These are phyloP conservation scores for Pampusana beccarii DNA, from an alignment of 2,113 vertebrate species.

Conservation along the genomic window DNA sequence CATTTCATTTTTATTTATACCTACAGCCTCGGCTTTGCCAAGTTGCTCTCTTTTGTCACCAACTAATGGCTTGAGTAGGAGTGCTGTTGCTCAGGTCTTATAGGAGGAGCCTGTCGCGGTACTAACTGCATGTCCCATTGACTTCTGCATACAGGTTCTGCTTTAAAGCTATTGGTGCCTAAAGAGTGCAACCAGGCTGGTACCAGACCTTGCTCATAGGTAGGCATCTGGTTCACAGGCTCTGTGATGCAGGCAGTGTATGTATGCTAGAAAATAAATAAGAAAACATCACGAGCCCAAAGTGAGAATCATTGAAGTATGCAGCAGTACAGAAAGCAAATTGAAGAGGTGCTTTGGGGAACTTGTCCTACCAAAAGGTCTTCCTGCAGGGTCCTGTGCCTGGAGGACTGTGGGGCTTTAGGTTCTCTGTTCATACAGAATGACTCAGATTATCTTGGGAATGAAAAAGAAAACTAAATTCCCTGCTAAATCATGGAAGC, in stretches of 20 bases:
- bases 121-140: background rate
- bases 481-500: background rate
- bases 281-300: background rate
- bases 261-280: background rate
- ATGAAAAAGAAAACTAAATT: background rate
- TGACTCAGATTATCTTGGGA: background rate
- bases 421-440: background rate
- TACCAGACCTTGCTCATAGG: background rate
- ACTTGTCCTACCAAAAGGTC: background rate
- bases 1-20: constrained; percentile 51
- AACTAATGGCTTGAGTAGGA: background rate
- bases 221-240: background rate
- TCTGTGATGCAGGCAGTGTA: background rate
- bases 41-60: background rate
- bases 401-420: background rate
- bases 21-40: background rate
- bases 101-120: background rate
- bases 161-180: background rate
- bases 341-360: background rate
- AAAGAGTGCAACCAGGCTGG: accelerated
- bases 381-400: background rate
- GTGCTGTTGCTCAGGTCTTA: background rate
- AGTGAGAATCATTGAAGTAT: background rate
- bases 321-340: background rate
- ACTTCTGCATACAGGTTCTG: background rate